These are phyloP conservation scores for Nesoenas mayeri DNA, from an alignment of 2,113 vertebrate species.

Conservation along the genomic window DNA sequence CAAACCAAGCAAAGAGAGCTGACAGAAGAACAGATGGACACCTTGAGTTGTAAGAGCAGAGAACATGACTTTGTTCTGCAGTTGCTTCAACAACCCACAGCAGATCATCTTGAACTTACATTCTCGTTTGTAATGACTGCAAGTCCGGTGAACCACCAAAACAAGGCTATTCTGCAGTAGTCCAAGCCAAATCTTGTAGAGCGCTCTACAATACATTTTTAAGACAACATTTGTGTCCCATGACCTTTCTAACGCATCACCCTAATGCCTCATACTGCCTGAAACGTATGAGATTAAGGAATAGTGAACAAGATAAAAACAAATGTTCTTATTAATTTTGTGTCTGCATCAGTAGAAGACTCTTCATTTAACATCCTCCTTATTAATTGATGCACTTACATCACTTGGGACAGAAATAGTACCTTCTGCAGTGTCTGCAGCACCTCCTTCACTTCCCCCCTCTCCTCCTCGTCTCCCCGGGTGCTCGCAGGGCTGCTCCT, in stretches of 20 bases:
- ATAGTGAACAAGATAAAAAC: not conserved
- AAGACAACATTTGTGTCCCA: not conserved
- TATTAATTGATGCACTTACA: not conserved
- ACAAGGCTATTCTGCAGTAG: not conserved
- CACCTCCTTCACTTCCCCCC: not conserved
- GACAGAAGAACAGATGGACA: not conserved
- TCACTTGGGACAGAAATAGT: not conserved
- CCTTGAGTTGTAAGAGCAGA: not conserved
- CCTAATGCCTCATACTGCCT: not conserved
- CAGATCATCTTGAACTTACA: not conserved
- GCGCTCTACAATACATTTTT: not conserved
- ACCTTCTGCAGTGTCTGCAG: not conserved
- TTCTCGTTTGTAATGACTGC: not conserved
- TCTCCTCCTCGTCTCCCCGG: not conserved
- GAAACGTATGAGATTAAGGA: not conserved
- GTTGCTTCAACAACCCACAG: not conserved
- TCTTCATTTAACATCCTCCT: not conserved
- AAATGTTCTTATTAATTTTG: not conserved
- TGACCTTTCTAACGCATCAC: not conserved
- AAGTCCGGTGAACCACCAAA: not conserved
- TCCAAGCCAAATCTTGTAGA: not conserved
- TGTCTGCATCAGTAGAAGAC: not conserved
- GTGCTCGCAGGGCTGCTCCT: not conserved
- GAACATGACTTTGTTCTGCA: not conserved
- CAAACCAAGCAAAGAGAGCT: not conserved